Base-by-base conservation (phyloP, 2,797 vertebrate species). In the Tenualosa thibaudeaui region DNA sequence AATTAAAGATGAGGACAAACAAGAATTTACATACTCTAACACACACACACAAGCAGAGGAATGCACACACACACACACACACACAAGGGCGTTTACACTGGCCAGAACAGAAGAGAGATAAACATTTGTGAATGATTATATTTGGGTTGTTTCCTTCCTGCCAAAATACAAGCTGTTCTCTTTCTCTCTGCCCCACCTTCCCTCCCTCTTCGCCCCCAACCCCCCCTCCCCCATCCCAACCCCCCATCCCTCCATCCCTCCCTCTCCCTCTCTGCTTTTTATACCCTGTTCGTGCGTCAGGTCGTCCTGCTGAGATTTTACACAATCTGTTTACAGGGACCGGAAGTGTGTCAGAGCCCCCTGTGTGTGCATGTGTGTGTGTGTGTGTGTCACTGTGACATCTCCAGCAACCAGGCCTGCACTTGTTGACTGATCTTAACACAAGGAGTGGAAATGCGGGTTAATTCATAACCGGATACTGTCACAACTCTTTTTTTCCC, bases 141-240 rank as follows among this genome's bases (percentile, higher is more conserved):
- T 90, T 89, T 85, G 85, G 89, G 81, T 88, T 75, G 86, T 87
- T 92, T 93, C 90, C 90, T 92, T 90, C 86, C 90, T 93, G 89
- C 88, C 91, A 93, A 89, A 90, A 89, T 82, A 91, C 90, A 89
- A 90, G 91, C 88, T 90, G 92, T 91, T 91, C 92, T 88, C 83
- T 90, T 58, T 86, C 82, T 86, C 81, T 86, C 37, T 86, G 82
- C 90, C 84, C 86, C 83, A 54, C 62, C 50, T 22, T 22, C 65
- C 81, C 85, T 46, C 82, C 83, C 60, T 78, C 81, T 84, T 81
- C 82, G 71, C 83, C 87, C 68, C 87, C 62, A 85, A 46, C 81
- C 84, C 3, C 3, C 22, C 56, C 84, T 37, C 50, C 50, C 40
- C 22, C 46, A 50, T 82, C 19, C 22, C 46, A 50, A 81, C 19